A percentile compares a stretch with the other conserved stretches of the same genome.
Conservation (phyloP, 2,797 vertebrate species). For the Euthynnus affinis region DNA sequence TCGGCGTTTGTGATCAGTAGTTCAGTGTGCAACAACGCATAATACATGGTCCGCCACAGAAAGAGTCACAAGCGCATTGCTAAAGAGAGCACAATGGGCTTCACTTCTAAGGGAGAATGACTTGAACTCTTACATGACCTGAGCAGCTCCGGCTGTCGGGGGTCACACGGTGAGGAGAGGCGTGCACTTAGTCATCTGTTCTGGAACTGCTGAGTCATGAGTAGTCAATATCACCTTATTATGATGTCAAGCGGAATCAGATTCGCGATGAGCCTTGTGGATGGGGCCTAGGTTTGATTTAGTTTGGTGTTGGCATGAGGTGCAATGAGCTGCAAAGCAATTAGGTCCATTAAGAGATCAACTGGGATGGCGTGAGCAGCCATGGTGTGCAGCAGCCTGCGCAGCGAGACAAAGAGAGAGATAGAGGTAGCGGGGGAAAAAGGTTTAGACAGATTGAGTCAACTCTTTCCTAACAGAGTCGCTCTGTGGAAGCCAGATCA, state of each 20-base stretch:
- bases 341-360: constrained; percentile 81
- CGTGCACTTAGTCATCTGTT: constrained; percentile 55
- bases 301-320: constrained; percentile 68
- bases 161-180: constrained; percentile 28
- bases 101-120: constrained; percentile 35
- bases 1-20: constrained; percentile 13
- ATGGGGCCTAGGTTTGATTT: constrained; percentile 73
- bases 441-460: constrained; percentile 64
- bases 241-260: constrained; percentile 67
- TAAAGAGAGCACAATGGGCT: constrained; percentile 34
- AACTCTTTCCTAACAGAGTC: constrained; percentile 62
- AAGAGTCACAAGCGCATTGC: constrained; percentile 21
- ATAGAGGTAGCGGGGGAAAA: constrained; percentile 45
- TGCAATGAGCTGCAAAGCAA: constrained; percentile 81
- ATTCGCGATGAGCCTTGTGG: constrained; percentile 41
- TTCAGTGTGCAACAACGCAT: constrained; percentile 10
- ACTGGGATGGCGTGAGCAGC: constrained; percentile 64
- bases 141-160: constrained; percentile 33
- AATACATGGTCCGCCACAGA: neutral
- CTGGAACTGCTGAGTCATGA: constrained; percentile 66
- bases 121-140: constrained; percentile 48
- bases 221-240: constrained; percentile 74
- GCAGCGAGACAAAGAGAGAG: constrained; percentile 38
- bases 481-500: constrained; percentile 41
- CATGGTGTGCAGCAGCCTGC: constrained; percentile 50